Conservation (phyloP, 2,888 invertebrate genomes). For the Parochlus steinenii region DNA sequence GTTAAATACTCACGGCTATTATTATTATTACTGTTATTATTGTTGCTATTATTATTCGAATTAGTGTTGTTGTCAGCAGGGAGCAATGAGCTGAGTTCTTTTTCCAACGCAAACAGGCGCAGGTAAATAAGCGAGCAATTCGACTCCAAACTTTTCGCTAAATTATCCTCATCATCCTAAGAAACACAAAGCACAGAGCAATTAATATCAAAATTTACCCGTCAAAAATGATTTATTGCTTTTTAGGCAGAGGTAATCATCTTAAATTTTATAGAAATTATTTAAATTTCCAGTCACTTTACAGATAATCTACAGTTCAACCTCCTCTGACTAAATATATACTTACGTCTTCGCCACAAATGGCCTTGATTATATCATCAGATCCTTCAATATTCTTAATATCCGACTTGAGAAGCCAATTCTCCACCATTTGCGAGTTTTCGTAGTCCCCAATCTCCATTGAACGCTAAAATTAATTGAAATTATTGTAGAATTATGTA, state of each 20-base stretch:
- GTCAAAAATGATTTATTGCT: neutral
- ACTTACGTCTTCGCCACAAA: slow-evolving; percentile 22
- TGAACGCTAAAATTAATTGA: slow-evolving; percentile 8
- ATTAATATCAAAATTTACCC: neutral
- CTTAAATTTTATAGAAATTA: no score
- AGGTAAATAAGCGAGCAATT: slow-evolving; percentile 10
- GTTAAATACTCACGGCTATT: no score
- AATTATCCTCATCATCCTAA: slow-evolving; percentile 11
- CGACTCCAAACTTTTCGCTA: slow-evolving; percentile 8
- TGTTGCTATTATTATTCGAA: slow-evolving; percentile 8
- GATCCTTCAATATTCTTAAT: slow-evolving; percentile 25
- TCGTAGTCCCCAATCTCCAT: slow-evolving; percentile 10
- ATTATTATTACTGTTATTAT: slow-evolving; percentile 7
- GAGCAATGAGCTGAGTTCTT: slow-evolving; percentile 9
- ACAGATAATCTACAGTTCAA: neutral
- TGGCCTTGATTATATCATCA: slow-evolving; percentile 26
- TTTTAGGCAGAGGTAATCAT: no score
- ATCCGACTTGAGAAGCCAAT: slow-evolving; percentile 28
- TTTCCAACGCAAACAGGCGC: slow-evolving; percentile 10
- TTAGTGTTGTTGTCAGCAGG: slow-evolving; percentile 10
- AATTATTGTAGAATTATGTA: no score
- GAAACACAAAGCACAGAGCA: neutral
- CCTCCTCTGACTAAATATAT: neutral
- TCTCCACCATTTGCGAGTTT: slow-evolving; percentile 9
- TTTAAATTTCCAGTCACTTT: no score